Base-by-base conservation (phyloP, 2,888 invertebrate genomes). In the Dryomyza anilis region DNA sequence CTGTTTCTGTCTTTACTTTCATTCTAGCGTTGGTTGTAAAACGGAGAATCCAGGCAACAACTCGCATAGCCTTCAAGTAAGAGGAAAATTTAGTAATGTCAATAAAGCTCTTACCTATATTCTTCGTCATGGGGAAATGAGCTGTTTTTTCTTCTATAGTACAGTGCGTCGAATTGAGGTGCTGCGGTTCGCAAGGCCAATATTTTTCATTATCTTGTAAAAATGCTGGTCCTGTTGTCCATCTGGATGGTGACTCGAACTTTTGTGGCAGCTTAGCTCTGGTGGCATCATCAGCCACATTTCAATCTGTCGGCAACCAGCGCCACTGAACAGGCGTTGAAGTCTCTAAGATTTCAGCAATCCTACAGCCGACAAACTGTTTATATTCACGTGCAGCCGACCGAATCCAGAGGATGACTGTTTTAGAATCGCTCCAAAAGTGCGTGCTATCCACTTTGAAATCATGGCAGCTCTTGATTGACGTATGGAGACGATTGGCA, bases 331-430 rank as follows among this genome's bases (percentile, higher is more conserved):
- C 43, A 8, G 66, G 19, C 0, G 5, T 45, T 16, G n/a, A n/a
- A n/a, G n/a, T n/a, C n/a, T n/a, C n/a, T 1, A 68, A 45, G 21
- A 68, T 68, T 55, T 70, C 65, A 2, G 68, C 52, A 23, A 70
- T 57, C 12, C 68, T n/a, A 25, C 46, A 63, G 10, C 65, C 65
- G 12, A 25, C 19, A 65, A 56, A n/a, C 25, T 50, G 50, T 14
- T 50, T 50, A 12, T 50, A 50, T 2, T 14, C 5, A 67, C 71
- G 73, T 33, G 1, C 39, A 8, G 10, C 55, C 4, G 53, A 53
- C n/a, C 29, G 53, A 16, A 53, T 53, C 53, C 53, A 53, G 7
- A 53, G 23, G 8, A 53, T 30, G 6, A 53, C 16, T 7, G 53
- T 53, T 53, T 53, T 30, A 6, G 53, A 53, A 21, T 53, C 53